Percentiles rank a stretch among this genome's conserved stretches.
These are phyloP conservation scores for Eonycteris spelaea DNA, from an alignment of 2,113 vertebrate species.

Conservation along the genomic window DNA sequence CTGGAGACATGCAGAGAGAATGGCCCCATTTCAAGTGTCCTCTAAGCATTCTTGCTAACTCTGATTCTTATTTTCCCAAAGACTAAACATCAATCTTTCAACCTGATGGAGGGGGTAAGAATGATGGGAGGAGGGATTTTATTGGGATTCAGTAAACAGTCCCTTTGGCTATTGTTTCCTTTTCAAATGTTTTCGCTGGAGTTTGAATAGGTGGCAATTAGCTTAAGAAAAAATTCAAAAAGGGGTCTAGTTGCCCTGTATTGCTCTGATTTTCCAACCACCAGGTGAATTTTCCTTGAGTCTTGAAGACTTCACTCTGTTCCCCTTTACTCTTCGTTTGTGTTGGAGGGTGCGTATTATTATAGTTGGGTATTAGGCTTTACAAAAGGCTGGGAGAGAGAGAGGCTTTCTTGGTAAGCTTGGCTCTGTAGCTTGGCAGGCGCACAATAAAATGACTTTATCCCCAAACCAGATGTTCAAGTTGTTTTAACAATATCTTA, in stretches of 20 bases:
- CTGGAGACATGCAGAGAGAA: neutral
- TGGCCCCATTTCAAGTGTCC: neutral
- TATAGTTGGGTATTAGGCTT: constrained; percentile 76
- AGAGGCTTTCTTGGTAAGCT: constrained; percentile 78
- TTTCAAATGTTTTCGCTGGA: neutral
- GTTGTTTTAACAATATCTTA: constrained; percentile 86
- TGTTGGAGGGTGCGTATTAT: constrained; percentile 72
- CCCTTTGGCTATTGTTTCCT: constrained; percentile 1
- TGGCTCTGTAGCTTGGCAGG: constrained; percentile 82
- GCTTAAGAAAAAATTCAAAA: constrained; percentile 18
- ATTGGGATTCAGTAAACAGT: neutral
- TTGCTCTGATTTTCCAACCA: constrained; percentile 41
- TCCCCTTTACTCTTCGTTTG: constrained; percentile 74
- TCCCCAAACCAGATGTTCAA: constrained; percentile 87
- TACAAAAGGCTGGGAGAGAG: constrained; percentile 73
- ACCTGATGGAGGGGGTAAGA: neutral
- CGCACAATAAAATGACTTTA: constrained; percentile 82
- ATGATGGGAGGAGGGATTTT: neutral
- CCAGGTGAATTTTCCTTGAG: constrained; percentile 69
- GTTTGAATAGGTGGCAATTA: neutral
- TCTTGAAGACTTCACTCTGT: constrained; percentile 39
- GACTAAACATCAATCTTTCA: neutral
- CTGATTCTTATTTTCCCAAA: constrained; percentile 3
- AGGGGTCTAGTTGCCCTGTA: neutral
- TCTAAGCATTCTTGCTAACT: neutral